Conservation (phyloP, 1,140 invertebrate species). For the Rhagoletis pomonella region DNA sequence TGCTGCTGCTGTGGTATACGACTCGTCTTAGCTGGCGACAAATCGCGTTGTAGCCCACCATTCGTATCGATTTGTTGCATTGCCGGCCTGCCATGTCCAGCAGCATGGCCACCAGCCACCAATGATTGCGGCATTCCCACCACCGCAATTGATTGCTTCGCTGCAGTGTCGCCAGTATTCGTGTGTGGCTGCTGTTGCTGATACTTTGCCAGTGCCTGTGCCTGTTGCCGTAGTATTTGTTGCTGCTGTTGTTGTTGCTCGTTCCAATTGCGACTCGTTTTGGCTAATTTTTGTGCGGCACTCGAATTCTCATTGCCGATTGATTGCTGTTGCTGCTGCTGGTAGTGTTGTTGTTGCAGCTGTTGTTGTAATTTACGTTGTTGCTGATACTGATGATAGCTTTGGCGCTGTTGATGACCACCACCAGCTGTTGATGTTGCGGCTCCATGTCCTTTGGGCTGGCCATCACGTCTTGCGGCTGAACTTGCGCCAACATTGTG, state of each 20-base stretch:
- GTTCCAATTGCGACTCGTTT: constrained; percentile 25
- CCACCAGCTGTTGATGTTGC: constrained; percentile 25
- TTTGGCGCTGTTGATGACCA: constrained; percentile 50
- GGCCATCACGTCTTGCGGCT: constrained; percentile 13
- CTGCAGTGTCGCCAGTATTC: constrained; percentile 5
- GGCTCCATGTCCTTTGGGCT: background rate
- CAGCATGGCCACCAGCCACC: background rate
- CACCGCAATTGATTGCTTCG: constrained; percentile 56
- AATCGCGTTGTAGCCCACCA: constrained; percentile 15
- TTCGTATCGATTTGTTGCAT: constrained; percentile 37
- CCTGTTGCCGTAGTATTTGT: constrained; percentile 36
- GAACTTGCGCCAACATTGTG: constrained; percentile 55
- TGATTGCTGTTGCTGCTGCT: constrained; percentile 43
- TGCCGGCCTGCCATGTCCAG: background rate
- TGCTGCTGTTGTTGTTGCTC: constrained; percentile 53
- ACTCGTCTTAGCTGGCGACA: constrained; percentile 27
- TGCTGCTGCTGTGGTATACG: constrained; percentile 58
- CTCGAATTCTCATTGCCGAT: constrained; percentile 39
- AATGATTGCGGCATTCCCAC: constrained; percentile 54
- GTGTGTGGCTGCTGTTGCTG: constrained; percentile 53
- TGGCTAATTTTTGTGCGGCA: constrained; percentile 41
- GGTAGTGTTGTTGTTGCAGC: constrained; percentile 52
- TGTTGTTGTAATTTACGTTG: constrained; percentile 52
- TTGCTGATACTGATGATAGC: constrained; percentile 56
- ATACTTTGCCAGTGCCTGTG: constrained; percentile 18